These are phyloP conservation scores for Melitaea cinxia DNA, from an alignment of 1,140 invertebrate species.

Conservation along the genomic window DNA sequence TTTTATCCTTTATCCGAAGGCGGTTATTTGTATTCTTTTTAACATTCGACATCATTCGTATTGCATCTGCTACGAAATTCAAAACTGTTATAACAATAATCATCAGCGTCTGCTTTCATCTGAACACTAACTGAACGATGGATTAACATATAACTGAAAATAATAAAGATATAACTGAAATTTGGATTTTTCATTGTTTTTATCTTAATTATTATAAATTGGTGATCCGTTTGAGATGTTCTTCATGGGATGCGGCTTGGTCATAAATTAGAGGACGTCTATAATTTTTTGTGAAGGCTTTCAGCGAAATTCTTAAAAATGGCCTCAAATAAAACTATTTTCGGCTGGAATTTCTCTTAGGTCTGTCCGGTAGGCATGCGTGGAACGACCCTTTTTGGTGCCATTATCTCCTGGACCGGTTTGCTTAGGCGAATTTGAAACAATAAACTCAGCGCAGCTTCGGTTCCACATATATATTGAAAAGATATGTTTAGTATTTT, in stretches of 20 bases:
- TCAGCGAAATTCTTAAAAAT: slow-evolving; percentile 41
- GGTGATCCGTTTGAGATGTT: neutral
- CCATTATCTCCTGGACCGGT: slow-evolving; percentile 66
- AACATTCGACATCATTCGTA: slow-evolving; percentile 5
- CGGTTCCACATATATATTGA: neutral
- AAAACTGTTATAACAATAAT: slow-evolving; percentile 17
- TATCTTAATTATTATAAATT: neutral
- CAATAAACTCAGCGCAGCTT: slow-evolving; percentile 45
- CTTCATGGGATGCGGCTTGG: neutral
- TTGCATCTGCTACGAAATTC: slow-evolving; percentile 25
- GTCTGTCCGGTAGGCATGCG: slow-evolving; percentile 48
- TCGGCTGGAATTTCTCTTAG: slow-evolving; percentile 60
- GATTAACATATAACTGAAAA: neutral
- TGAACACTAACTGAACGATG: slow-evolving; percentile 10
- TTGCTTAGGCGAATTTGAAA: slow-evolving; percentile 60
- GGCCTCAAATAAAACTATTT: slow-evolving; percentile 48
- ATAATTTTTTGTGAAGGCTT: slow-evolving; percentile 46
- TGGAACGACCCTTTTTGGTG: slow-evolving; percentile 54
- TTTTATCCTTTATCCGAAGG: slow-evolving; percentile 34
- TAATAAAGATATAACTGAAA: neutral
- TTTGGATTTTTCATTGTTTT: neutral
- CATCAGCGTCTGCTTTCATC: slow-evolving; percentile 16
- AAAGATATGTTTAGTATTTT: neutral
- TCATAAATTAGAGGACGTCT: slow-evolving; percentile 43
- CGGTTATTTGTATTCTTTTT: slow-evolving; percentile 18